Conservation (phyloP, 2,113 vertebrate genomes). For the Zosterops hypoxanthus region DNA sequence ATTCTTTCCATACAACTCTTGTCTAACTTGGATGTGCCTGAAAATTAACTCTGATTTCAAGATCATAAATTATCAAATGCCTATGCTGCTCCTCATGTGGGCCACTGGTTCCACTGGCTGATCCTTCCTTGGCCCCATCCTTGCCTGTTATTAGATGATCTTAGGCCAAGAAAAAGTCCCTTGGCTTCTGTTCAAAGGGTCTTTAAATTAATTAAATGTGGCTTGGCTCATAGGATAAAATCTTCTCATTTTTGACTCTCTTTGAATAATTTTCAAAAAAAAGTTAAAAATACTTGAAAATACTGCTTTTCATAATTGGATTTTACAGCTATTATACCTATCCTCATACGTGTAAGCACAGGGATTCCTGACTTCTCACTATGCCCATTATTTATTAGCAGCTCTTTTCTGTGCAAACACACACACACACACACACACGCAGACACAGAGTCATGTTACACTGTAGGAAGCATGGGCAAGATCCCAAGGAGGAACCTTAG, state of each 20-base stretch:
- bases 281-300: neutral
- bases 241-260: neutral
- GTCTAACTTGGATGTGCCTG: neutral
- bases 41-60: neutral
- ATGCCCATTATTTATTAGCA: neutral
- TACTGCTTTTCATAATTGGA: neutral
- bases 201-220: neutral
- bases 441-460: too few relatives aligned
- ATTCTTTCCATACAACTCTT: neutral
- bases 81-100: neutral
- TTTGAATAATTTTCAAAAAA: neutral
- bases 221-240: neutral
- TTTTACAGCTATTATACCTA: neutral
- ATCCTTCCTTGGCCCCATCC: neutral
- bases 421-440: neutral
- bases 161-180: neutral
- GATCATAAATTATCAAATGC: neutral
- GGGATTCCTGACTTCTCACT: neutral
- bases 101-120: neutral
- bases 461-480: neutral
- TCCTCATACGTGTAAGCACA: neutral
- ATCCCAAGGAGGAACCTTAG: neutral
- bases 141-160: neutral
- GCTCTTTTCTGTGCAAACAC: neutral
- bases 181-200: neutral